A percentile compares a stretch with the other conserved stretches of the same genome.
These are phyloP conservation scores for Drosophila limbata DNA, from an alignment of 2,888 invertebrate species.

Conservation along the genomic window DNA sequence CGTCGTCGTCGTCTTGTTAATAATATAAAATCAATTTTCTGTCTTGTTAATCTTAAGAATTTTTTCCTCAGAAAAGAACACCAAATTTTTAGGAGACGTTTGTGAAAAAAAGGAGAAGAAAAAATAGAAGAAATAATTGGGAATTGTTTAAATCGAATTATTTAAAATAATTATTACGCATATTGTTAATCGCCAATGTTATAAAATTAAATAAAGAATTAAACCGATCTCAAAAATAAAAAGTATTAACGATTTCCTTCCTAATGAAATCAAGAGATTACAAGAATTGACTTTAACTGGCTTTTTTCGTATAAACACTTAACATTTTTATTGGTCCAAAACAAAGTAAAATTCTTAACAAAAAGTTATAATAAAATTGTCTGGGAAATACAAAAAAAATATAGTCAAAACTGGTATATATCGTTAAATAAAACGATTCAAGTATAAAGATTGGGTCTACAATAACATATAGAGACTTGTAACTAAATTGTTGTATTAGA, in stretches of 20 bases:
- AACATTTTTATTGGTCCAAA: constrained; percentile 33
- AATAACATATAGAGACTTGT: constrained; percentile 1
- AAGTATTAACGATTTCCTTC: not conserved
- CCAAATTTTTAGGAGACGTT: constrained; percentile 47
- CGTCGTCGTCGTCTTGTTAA: constrained; percentile 31
- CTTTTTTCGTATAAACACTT: constrained; percentile 1
- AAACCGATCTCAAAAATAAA: constrained; percentile 33
- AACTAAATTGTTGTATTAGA: not conserved
- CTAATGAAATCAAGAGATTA: not conserved
- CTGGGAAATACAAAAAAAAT: constrained; percentile 9
- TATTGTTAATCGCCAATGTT: constrained; percentile 74
- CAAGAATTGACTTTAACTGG: not conserved
- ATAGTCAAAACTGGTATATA: not conserved
- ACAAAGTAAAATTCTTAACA: constrained; percentile 9
- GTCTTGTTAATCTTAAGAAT: constrained; percentile 65
- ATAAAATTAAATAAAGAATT: constrained; percentile 52
- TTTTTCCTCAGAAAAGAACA: constrained; percentile 49
- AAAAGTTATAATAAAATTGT: not conserved
- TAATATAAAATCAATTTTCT: constrained; percentile 24
- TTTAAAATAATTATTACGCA: constrained; percentile 50
- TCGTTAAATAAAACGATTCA: not conserved
- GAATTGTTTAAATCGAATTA: constrained; percentile 43
- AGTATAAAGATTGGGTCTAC: constrained; percentile 12
- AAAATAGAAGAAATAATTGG: not conserved
- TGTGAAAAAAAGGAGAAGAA: constrained; percentile 22